phyloP scores from a whole-genome alignment of 2,888 invertebrate species.

The Yponomeuta sedellus region DNA sequence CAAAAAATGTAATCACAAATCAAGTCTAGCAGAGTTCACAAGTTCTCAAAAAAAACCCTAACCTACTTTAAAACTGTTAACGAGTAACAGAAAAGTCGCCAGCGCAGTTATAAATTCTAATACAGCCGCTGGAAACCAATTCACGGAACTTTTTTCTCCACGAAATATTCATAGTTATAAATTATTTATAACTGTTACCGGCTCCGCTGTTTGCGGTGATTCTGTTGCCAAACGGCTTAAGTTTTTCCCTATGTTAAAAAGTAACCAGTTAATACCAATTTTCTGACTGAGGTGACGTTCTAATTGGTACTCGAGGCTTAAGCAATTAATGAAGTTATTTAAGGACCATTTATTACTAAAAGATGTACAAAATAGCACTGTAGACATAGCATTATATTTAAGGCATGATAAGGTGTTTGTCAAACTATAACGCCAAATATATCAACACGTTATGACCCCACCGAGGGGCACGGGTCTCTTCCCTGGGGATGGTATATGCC shows the following conservation, averaged over 20 bases:
- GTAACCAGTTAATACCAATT: constrained; percentile 21
- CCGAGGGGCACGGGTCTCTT: too few relatives aligned
- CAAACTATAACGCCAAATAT: too few relatives aligned
- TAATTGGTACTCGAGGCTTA: background rate
- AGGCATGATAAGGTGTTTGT: too few relatives aligned
- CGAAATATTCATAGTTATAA: background rate
- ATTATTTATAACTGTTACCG: background rate
- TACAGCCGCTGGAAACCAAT: background rate
- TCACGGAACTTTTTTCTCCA: background rate
- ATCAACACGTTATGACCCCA: too few relatives aligned
- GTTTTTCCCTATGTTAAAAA: constrained; percentile 1
- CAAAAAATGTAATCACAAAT: too few relatives aligned
- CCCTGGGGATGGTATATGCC: too few relatives aligned
- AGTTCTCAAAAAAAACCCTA: background rate
- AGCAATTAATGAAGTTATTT: too few relatives aligned
- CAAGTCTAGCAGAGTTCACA: too few relatives aligned
- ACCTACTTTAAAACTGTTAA: background rate
- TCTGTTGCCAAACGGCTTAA: background rate
- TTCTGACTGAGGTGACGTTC: background rate
- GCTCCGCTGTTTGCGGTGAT: background rate
- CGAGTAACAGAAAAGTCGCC: background rate
- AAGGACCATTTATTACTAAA: too few relatives aligned
- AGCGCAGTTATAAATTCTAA: background rate
- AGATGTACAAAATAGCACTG: too few relatives aligned
- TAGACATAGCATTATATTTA: too few relatives aligned